Base-by-base conservation (phyloP, 2,797 vertebrate genomes). In the Urocyon cinereoargenteus region DNA sequence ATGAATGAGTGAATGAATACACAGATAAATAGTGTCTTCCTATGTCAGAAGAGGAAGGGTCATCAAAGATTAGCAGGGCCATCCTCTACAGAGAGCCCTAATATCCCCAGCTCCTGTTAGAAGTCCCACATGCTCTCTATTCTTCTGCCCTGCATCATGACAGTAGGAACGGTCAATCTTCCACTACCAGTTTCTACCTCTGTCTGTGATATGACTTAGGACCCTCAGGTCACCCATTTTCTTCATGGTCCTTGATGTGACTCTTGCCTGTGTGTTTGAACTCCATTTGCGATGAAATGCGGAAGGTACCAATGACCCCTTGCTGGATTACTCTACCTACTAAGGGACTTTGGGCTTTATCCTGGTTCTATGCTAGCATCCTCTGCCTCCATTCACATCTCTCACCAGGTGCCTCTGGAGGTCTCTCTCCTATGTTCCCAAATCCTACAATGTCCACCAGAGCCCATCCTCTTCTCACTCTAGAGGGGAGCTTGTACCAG, bases 51-150 rank as follows among this genome's bases (percentile, higher is more conserved):
- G 28, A 70, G 22, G 26, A 59, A 34, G 1, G 15, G 55, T 21
- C 82, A 10, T 89, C 22, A 19, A 13, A 24, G 53, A 4, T 13
- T 36, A 36, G 34, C 26, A 28, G 45, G 5, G 4, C 28, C 24
- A 0, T 18, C 22, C 28, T n/a, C 40, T 6, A 4, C 15, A 70
- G 88, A 81, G n/a, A 55, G 19, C 21, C 1, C 14, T 7, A 8
- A 28, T 5, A 31, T 19, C 6, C 64, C 34, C 53, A 92, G 22
- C 28, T 40, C 59, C 28, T 2, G 14, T 9, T 0, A 1, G 57
- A 49, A 73, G 61, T 18, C 64, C 12, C 24, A 2, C 1, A 8
- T 12, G 31, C 2, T 15, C 10, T 8, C 15, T 0, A 0, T 4
- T 28, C 24, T 21, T 78, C 28, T 5, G 0, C 13, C 14, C 21